These are phyloP conservation scores for Sinosuthora webbiana DNA, from an alignment of 2,113 vertebrate genomes.

Conservation along the genomic window DNA sequence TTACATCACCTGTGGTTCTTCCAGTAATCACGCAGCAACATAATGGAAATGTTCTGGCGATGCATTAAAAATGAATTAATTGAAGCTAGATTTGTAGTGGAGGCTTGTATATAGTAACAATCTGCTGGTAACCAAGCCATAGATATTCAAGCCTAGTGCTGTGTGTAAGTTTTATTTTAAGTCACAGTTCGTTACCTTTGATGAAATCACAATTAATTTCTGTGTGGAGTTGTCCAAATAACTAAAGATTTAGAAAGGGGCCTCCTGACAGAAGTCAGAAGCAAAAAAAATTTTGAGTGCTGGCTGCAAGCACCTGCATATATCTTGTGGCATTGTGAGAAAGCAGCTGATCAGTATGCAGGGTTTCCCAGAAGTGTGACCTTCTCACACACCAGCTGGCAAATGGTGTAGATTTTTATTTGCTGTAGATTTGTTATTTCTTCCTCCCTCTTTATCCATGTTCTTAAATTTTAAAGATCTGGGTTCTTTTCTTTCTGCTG, in stretches of 20 bases:
- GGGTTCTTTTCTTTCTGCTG: background rate
- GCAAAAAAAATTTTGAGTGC: background rate
- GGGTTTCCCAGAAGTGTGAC: background rate
- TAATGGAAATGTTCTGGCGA: background rate
- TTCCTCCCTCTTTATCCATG: fast-evolving
- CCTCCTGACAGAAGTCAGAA: background rate
- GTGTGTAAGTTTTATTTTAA: background rate
- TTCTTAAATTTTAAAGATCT: background rate
- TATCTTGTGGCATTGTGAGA: background rate
- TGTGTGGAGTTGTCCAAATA: background rate
- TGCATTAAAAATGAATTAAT: background rate
- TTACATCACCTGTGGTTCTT: background rate
- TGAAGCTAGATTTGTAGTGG: background rate
- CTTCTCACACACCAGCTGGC: background rate
- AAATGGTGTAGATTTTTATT: background rate
- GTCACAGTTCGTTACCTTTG: background rate
- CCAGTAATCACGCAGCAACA: background rate
- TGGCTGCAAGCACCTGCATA: background rate
- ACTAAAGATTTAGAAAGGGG: background rate
- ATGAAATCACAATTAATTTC: background rate
- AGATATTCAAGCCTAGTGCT: background rate
- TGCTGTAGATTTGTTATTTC: background rate
- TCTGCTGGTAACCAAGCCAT: background rate
- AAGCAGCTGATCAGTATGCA: background rate
- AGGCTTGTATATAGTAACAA: background rate